Evolutionary conservation across 2,888 invertebrate genomes (phyloP), one percentile per base, ranked within the genome.

Genomic region (Mactromeris polynyma): DNA sequence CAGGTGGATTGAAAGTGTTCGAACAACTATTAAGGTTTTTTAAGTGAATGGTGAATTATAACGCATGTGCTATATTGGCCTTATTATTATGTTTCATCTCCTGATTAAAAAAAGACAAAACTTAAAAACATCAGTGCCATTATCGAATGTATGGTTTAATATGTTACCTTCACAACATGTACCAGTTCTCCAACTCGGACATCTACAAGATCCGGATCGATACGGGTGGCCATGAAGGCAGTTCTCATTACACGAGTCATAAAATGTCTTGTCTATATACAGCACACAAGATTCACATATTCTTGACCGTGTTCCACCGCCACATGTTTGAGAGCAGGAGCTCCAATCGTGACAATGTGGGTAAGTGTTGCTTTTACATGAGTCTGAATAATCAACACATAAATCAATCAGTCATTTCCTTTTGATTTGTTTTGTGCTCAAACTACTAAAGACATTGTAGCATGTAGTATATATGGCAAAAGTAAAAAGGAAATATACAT

Each of bases 91-190:
- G 17, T 4, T 4, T 21, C 14, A 58, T 58, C 4, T 21, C 14
- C 4, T 58, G 11, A 58, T 58, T 58, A 17, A 7, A 17, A 14
- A 4, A 58, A 17, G 7, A 17, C 54, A 14, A 3, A 58, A 14
- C 4, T 14, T 4, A 58, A 17, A 58, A 14, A 21, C 17, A 7
- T 21, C n/a, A 58, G 11, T 51, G 2, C 14, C 51, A 6, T 51
- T 9, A 6, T 2, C 19, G 19, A 17, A 51, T 2, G 11, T 51
- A 51, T 51, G 19, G 1, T n/a, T n/a, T n/a, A 11, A 14, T 73
- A 73, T 21, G 4, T 33, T 78, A 80, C 80, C 46, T 80, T 80
- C 42, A n/a, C 80, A 80, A 46, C 80, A 80, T 0, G 14, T 46
- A 6, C 80, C 80, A 17, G n/a, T 26, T 46, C 80, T 80, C 80